Conservation (phyloP, 2,113 vertebrate genomes). For the Corythornis vintsioides region DNA sequence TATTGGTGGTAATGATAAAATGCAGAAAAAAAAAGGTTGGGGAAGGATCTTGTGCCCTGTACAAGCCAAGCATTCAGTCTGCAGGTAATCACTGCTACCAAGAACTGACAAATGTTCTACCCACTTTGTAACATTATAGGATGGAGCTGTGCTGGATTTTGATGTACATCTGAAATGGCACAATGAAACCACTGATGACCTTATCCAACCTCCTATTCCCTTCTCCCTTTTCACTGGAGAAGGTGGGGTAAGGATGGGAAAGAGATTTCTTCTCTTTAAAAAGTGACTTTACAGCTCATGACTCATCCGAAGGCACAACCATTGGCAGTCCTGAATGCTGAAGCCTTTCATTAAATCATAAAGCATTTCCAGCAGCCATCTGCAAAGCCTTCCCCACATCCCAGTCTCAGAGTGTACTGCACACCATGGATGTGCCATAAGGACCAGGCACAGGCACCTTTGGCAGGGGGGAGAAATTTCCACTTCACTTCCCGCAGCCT, state of each 20-base stretch:
- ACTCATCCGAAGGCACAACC: slow-evolving; percentile 4
- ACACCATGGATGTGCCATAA: neutral
- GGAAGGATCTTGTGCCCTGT: neutral
- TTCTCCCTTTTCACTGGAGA: neutral
- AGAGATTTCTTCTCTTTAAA: neutral
- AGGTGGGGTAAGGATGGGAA: neutral
- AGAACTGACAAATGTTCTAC: neutral
- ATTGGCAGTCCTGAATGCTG: neutral
- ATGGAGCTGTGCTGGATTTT: neutral
- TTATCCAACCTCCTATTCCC: neutral
- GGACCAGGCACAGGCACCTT: neutral
- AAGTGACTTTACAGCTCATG: neutral
- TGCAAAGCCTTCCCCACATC: neutral
- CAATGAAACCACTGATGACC: neutral
- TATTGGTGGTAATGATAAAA: slow-evolving; percentile 63
- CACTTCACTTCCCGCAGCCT: neutral
- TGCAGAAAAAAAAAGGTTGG: slow-evolving; percentile 13
- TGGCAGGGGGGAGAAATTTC: neutral
- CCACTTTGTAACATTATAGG: neutral
- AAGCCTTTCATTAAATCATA: neutral
- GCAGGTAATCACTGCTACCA: neutral
- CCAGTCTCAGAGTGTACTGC: neutral
- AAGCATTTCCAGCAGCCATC: neutral
- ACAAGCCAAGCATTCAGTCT: neutral
- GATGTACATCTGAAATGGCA: neutral